Conservation (phyloP, 2,888 invertebrate species). For the Melanostoma scalare region DNA sequence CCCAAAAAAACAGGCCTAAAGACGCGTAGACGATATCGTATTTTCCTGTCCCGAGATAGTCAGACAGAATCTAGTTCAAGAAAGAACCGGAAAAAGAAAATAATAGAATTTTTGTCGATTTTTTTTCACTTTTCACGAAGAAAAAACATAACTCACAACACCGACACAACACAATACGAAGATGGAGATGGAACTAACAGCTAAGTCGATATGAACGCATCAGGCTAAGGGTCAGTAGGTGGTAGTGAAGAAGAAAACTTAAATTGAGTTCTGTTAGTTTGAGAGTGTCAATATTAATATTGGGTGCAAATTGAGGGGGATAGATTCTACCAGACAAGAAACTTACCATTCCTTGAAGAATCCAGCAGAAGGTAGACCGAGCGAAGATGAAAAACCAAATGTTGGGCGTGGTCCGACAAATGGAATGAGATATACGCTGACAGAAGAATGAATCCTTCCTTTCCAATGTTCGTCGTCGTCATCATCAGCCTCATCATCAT, state of each 20-base stretch:
- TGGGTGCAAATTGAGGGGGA: constrained; percentile 70
- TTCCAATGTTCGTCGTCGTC: constrained; percentile 41
- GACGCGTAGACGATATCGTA: constrained; percentile 56
- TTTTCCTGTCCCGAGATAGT: constrained; percentile 34
- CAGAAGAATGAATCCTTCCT: constrained; percentile 37
- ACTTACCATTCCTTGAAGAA: constrained; percentile 5
- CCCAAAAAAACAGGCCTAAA: too few relatives aligned
- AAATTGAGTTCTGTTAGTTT: constrained; percentile 69
- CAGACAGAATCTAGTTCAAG: not conserved
- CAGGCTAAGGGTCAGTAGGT: not conserved
- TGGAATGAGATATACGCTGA: constrained; percentile 19
- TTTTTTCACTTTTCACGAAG: constrained; percentile 24
- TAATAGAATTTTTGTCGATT: constrained; percentile 63
- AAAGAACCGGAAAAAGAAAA: constrained; percentile 47
- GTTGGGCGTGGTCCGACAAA: constrained; percentile 60
- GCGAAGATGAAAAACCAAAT: constrained; percentile 24
- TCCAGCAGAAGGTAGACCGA: not conserved
- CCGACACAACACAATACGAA: constrained; percentile 8
- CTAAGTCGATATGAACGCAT: not conserved
- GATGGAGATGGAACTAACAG: constrained; percentile 1
- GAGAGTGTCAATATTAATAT: constrained; percentile 71
- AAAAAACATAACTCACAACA: constrained; percentile 20
- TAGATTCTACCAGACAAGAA: constrained; percentile 49
- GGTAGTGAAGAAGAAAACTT: constrained; percentile 49
- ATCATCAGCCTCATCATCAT: not conserved